Evolutionary conservation across 1,140 invertebrate species (phyloP), one percentile per base, ranked within the genome.

Genomic region (Zelostemma sp.): DNA sequence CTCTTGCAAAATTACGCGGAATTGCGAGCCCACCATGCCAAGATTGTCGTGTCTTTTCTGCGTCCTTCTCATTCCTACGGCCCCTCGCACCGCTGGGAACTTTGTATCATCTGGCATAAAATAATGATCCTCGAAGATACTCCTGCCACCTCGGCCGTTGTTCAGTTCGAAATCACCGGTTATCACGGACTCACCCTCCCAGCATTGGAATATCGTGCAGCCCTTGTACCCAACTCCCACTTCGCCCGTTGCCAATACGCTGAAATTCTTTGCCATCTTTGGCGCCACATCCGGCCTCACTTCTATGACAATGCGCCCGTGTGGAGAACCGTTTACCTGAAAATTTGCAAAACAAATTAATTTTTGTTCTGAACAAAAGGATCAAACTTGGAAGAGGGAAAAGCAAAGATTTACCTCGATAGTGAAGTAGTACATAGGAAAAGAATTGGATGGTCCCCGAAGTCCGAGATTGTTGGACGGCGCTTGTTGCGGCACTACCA

Each of bases 181-280:
- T 60, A 93, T 93, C 1, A 93, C 90, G 71, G 91, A 93, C 76
- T 94, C 92, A 25, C 91, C 91, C 71, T 91, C 91, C 92, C 92
- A 94, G 72, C 92, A 93, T 73, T 94, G 92, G 77, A 94, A 94
- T 59, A 94, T 90, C 48, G 88, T 86, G 79, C 93, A 94, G 9
- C 92, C 92, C 61, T 91, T 92, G 75, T 93, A 94, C 18, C 92
- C 91, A 53, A 92, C 88, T 8, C 93, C 93, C 15, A 90, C 87
- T 71, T 95, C 93, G 1, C 94, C 93, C 0, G 91, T 93, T 8
- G 92, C 89, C 1, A 97, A 84, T 0, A 91, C 87, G 59, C 90
- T 88, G 82, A 97, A 97, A 82, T 97, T 97, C 78, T 94, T 93
- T 16, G 93, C 91, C 89, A 97, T 97, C 76, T 92, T 94, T 1